These are phyloP conservation scores for Poecile atricapillus DNA, from an alignment of 2,113 vertebrate genomes.

Conservation along the genomic window DNA sequence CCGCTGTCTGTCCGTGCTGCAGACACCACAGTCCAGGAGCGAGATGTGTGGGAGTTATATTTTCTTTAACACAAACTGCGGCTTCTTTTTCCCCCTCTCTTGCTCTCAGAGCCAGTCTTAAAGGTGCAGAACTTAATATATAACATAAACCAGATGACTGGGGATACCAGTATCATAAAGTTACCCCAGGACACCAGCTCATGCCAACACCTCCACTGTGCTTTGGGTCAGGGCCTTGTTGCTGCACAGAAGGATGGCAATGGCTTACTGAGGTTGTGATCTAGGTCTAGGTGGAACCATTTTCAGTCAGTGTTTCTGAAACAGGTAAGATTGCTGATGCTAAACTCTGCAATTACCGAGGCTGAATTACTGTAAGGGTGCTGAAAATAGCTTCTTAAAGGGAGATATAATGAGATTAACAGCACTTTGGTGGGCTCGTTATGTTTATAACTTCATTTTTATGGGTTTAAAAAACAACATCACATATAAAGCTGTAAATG, in stretches of 20 bases:
- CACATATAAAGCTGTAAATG: conserved; percentile 50
- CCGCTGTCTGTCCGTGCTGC: too few relatives aligned
- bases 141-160: too few relatives aligned
- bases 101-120: too few relatives aligned
- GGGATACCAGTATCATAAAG: too few relatives aligned
- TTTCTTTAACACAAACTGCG: too few relatives aligned
- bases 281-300: background rate
- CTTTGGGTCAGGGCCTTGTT: background rate
- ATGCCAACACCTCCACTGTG: background rate
- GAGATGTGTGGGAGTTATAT: too few relatives aligned
- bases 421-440: conserved; percentile 3
- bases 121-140: too few relatives aligned
- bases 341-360: background rate
- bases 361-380: background rate
- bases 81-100: too few relatives aligned
- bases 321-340: background rate
- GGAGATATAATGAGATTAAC: conserved; percentile 2
- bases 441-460: conserved; percentile 51
- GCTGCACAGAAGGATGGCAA: background rate
- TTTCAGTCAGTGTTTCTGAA: background rate
- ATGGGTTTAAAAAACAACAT: conserved; percentile 38
- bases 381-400: conserved; percentile 22
- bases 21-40: too few relatives aligned
- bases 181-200: too few relatives aligned
- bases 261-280: background rate